Percentiles rank a stretch among this genome's conserved stretches.
Conservation (phyloP, 2,888 invertebrate genomes). For the Siphonodentalium dalli region DNA sequence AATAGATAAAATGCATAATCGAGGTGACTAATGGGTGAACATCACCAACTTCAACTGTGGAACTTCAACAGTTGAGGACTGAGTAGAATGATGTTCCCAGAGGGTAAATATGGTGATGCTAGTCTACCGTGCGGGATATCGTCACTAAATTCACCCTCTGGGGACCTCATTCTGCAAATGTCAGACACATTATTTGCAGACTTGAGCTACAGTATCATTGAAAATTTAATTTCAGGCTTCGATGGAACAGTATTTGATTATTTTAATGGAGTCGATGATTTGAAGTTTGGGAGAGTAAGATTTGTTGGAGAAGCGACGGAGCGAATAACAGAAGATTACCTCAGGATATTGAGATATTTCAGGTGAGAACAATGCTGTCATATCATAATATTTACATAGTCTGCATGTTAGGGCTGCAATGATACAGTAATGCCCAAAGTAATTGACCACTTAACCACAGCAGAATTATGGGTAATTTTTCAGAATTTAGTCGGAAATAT, state of each 20-base stretch:
- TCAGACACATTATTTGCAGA: too few species aligned
- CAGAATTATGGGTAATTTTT: not conserved
- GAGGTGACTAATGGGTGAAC: too few species aligned
- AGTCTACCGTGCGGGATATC: too few species aligned
- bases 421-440: not conserved
- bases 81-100: too few species aligned
- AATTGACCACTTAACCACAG: not conserved
- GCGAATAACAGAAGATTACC: constrained; percentile 93
- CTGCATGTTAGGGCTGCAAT: not conserved
- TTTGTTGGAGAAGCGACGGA: constrained; percentile 90
- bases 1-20: too few species aligned
- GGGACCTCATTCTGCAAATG: too few species aligned
- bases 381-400: not conserved
- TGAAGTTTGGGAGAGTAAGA: constrained; percentile 77
- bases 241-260: constrained; percentile 93
- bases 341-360: constrained; percentile 84
- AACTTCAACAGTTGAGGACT: too few species aligned
- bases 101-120: too few species aligned
- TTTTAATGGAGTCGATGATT: constrained; percentile 91
- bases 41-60: too few species aligned
- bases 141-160: too few species aligned
- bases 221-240: constrained; percentile 71
- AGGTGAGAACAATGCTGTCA: constrained; percentile 62
- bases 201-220: too few species aligned
- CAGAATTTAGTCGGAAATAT: too few species aligned